These are phyloP conservation scores for Musca domestica DNA, from an alignment of 1,140 invertebrate genomes.

Conservation along the genomic window DNA sequence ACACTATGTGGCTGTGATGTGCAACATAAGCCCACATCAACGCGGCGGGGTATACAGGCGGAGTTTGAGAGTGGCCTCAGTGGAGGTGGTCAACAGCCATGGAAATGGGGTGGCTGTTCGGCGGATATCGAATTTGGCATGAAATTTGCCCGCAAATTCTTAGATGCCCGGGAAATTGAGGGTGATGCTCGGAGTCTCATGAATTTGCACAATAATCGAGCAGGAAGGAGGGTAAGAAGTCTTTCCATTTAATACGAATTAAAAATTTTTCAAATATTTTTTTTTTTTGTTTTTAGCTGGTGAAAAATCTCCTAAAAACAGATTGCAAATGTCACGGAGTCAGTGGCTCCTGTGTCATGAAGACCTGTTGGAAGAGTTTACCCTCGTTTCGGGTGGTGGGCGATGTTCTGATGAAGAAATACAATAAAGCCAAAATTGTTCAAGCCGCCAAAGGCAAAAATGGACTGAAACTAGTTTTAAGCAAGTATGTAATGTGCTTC, in stretches of 20 bases:
- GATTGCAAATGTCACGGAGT: slow-evolving; percentile 97
- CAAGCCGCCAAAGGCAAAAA: slow-evolving; percentile 56
- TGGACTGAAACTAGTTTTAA: slow-evolving; percentile 54
- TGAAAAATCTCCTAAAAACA: slow-evolving; percentile 75
- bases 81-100: slow-evolving; percentile 52
- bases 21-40: slow-evolving; percentile 35
- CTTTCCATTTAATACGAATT: too few relatives aligned
- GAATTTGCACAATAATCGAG: slow-evolving; percentile 97
- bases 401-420: slow-evolving; percentile 78
- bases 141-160: slow-evolving; percentile 74
- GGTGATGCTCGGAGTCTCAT: slow-evolving; percentile 82
- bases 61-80: slow-evolving; percentile 25
- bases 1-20: slow-evolving; percentile 81
- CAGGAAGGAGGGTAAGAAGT: slow-evolving; percentile 83
- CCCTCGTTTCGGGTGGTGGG: slow-evolving; percentile 82
- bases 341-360: slow-evolving; percentile 89
- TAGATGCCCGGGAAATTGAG: slow-evolving; percentile 81
- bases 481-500: slow-evolving; percentile 46
- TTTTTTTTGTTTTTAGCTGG: slow-evolving; percentile 73
- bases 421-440: slow-evolving; percentile 77
- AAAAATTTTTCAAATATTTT: not conserved
- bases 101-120: slow-evolving; percentile 88
- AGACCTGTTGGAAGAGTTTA: slow-evolving; percentile 91
- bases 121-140: slow-evolving; percentile 77
- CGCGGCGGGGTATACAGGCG: slow-evolving; percentile 17